Base-by-base conservation (phyloP, 2,797 vertebrate species). In the Micrastur ruficollis region DNA sequence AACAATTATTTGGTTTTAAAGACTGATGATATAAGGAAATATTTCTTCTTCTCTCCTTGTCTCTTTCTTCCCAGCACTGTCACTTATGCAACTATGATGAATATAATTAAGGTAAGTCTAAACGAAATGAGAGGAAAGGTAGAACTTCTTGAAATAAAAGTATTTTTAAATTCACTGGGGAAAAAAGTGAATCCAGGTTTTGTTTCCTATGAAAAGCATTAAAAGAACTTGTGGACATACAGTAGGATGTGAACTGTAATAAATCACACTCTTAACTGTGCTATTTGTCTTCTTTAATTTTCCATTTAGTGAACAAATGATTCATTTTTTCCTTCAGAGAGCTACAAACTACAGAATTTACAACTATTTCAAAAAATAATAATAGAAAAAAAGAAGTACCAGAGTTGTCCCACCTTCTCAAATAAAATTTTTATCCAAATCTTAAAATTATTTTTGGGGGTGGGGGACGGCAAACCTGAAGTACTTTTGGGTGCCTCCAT, bases 281-380 rank as follows among this genome's bases (percentile, higher is more conserved):
- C 70, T 91, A 81, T 91, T 94, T 94, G 70, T 97, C 95, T 93
- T 94, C 91, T 92, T 97, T 93, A 95, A 93, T 92, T 90, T 97
- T 97, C 95, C 91, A 88, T 94, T 96, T 95, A 89, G 84, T 92
- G 93, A 95, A 97, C 66, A 97, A 97, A 95, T 93, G 12, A 84
- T 93, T 95, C 11, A 12, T 82, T 97, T 97, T 97, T 89, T 65
- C 84, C 61, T 95, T 96, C 80, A 92, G 95, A 95, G 86, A 75
- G 27, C 74, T 96, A 87, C 87, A 96, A 91, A 81, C 66, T 96
- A 84, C 75, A 86, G 81, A 95, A 95, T 83, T 92, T 90, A 90
- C 65, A 96, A 81, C 66, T 91, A 86, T 92, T 95, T 92, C 15
- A 76, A 93, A 92, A 95, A 94, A 86, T 76, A 85, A 93, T 31